phyloP scores from a whole-genome alignment of 2,888 invertebrate species.

The Melipona beecheii region DNA sequence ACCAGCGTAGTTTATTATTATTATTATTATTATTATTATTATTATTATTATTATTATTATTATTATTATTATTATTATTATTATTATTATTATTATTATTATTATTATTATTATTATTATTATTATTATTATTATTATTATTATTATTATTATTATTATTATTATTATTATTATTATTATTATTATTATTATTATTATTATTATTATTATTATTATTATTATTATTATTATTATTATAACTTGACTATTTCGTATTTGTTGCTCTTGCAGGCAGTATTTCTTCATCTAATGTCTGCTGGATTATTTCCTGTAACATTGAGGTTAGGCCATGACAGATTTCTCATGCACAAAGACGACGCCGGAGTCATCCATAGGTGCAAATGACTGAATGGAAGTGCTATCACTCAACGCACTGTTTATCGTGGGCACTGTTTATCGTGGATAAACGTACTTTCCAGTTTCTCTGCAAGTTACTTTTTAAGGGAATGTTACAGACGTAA shows the following conservation, averaged over 20 bases:
- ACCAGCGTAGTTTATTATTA: neutral
- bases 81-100: too few relatives aligned
- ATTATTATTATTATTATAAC: too few relatives aligned
- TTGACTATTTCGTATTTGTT: neutral
- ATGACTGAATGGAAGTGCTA: slow-evolving; percentile 27
- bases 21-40: too few relatives aligned
- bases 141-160: too few relatives aligned
- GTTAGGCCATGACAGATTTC: neutral
- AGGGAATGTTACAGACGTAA: slow-evolving; percentile 10
- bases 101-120: too few relatives aligned
- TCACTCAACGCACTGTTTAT: slow-evolving; percentile 35
- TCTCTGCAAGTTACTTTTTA: slow-evolving; percentile 33
- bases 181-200: too few relatives aligned
- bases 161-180: too few relatives aligned
- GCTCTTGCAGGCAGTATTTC: slow-evolving; percentile 76
- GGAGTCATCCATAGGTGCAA: neutral
- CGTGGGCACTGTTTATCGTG: too few relatives aligned
- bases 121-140: too few relatives aligned
- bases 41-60: too few relatives aligned
- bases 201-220: slow-evolving; percentile 6
- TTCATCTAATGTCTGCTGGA: slow-evolving; percentile 72
- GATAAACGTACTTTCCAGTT: slow-evolving; percentile 52
- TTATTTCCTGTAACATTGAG: slow-evolving; percentile 8
- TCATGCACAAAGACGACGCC: slow-evolving; percentile 11
- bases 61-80: too few relatives aligned